Conservation (phyloP, 2,113 vertebrate genomes). For the Amblyornis subalaris region DNA sequence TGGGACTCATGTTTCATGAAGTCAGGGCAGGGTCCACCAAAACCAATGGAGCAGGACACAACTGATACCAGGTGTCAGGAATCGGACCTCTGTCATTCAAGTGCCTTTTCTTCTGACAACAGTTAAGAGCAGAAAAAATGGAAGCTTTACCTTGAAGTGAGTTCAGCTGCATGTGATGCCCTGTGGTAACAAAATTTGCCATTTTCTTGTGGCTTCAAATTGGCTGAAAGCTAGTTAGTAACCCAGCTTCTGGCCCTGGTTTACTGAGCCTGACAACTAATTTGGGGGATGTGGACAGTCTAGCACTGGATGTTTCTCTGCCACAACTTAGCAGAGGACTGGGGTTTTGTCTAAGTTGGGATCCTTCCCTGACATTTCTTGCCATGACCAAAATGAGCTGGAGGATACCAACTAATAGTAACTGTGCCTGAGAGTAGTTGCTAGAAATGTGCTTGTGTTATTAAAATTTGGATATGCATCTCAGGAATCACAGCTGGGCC, state of each 20-base stretch:
- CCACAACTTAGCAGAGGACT: neutral
- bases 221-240: neutral
- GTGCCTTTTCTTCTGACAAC: neutral
- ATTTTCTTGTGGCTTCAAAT: neutral
- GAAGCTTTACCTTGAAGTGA: neutral
- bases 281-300: neutral
- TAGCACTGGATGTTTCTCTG: neutral
- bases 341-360: neutral
- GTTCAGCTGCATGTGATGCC: neutral
- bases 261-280: neutral
- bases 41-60: neutral
- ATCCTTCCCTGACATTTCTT: neutral
- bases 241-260: neutral
- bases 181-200: neutral
- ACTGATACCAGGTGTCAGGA: neutral
- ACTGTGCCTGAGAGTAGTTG: neutral
- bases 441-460: neutral
- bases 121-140: neutral
- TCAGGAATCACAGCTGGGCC: neutral
- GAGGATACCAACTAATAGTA: neutral
- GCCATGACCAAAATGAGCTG: neutral
- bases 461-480: neutral
- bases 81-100: neutral
- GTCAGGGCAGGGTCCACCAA: neutral
- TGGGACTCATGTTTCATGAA: neutral